Base-by-base conservation (phyloP, 2,113 vertebrate genomes). In the Bujurquina vittata region DNA sequence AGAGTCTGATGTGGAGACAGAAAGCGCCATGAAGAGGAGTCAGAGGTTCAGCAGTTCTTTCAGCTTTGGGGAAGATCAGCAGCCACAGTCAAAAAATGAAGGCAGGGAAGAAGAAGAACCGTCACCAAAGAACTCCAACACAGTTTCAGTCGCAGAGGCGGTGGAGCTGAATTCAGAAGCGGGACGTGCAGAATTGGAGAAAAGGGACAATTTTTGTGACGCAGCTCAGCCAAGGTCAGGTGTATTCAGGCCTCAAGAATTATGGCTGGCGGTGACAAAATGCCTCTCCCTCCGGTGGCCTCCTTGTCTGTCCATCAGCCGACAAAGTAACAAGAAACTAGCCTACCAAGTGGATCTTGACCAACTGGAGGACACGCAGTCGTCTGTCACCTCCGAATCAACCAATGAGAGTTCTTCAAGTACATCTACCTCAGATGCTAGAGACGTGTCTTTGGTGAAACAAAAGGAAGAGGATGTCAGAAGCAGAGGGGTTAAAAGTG, bases 211-310 rank as follows among this genome's bases (percentile, higher is more conserved):
- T 22, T 40, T 57, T 18, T 60, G 52, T 55, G 80, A 75, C 29
- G 56, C 52, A 7, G 29, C n/a, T 69, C 86, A 26, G 15, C 35
- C 23, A 15, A 74, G 87, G 69, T 76, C 80, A 10, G 83, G 82
- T 11, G 22, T 86, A 14, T 89, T 92, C 80, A 90, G 88, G 75
- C 92, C 93, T 84, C 91, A 92, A n/a, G 79, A 61, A 4, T 59
- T 94, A 18, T 94, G 92, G 93, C 73, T 90, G 29, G 79, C 93
- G 5, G 61, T 95, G 88, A 90, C 88, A 1, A 86, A 88, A 57
- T 95, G 93, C 75, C 91, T 95, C 18, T 81, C 92, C 35, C 75
- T 95, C 33, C 87, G 83, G 22, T 94, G 93, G 94, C 89, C 90
- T 46, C 85, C 87, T 17, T 91, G 92, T 83, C 75, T 93, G 52